Base-by-base conservation (phyloP, 2,797 vertebrate genomes). In the Saxicola maurus region DNA sequence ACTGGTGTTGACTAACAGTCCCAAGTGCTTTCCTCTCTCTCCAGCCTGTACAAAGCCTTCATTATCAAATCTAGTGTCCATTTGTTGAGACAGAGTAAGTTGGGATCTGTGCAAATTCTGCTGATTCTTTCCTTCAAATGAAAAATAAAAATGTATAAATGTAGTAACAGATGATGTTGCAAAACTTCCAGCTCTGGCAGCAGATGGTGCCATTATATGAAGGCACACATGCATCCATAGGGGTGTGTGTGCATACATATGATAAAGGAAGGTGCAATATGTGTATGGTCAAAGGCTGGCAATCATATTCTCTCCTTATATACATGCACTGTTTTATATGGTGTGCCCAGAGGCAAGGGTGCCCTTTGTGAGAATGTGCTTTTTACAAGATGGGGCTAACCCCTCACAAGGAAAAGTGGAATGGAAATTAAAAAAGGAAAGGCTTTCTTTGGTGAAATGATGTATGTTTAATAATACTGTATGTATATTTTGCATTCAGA, bases 171-270 rank as follows among this genome's bases (percentile, higher is more conserved):
- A 91, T 43, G 78, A 93, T 92, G 87, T 69, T 94, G 81, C 90
- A 91, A 92, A 96, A 96, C 88, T 91, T 93, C 52, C 66, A 94
- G 65, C 66, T 84, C 90, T 87, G 76, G 87, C 86, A 94, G 86
- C 90, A 93, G 92, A 89, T 88, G 93, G 94, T 93, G 83, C 87
- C 92, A 18, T 90, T 92, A 93, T 87, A 85, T 82, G 89, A 91
- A 82, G 48, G 48, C 82, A 82, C 46, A 85, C 64, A 87, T n/a
- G 46, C 45, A 11, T 76, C 60, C 56, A 21, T 35, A n/a, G 88
- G n/a, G 38, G 65, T 62, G 62, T 23, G 69, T 48, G 40, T 31
- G 38, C 42, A 45, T 31, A 60, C 43, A 28, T 40, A 40, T 1
- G 21, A 68, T 68, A 35, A 48, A 75, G 62, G 17, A 79, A 87